Percentiles rank a stretch among this genome's conserved stretches.
Evolutionary conservation across 2,113 vertebrate genomes (phyloP).

Genomic region (Pterocles gutturalis): DNA sequence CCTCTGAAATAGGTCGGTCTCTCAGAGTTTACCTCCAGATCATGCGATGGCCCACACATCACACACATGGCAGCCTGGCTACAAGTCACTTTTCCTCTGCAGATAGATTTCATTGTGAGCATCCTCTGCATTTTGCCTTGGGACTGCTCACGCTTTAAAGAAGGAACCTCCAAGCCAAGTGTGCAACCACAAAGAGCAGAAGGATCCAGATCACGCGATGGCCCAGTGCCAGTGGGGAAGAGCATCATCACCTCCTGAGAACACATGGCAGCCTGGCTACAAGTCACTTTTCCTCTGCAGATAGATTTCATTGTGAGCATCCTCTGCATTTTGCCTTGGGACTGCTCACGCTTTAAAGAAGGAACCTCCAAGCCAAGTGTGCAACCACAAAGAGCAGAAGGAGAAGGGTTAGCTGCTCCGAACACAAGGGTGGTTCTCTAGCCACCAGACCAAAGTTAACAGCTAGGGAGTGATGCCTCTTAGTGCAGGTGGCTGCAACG

Average conservation of each 20-base stretch:
- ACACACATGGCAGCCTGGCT: fast-evolving
- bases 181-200: neutral
- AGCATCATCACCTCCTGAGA: neutral
- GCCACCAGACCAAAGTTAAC: neutral
- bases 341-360: neutral
- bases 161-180: neutral
- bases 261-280: fast-evolving
- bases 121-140: neutral
- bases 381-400: neutral
- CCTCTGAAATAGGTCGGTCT: neutral
- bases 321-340: neutral
- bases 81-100: neutral
- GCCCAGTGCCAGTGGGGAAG: neutral
- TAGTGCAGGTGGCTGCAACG: neutral
- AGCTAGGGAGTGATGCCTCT: neutral
- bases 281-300: neutral
- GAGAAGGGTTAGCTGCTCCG: neutral
- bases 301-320: neutral
- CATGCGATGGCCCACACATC: fast-evolving
- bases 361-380: neutral
- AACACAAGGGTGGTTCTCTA: neutral
- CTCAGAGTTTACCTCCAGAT: neutral
- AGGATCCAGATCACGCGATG: neutral
- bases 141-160: neutral
- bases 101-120: neutral